Evolutionary conservation across 1,140 invertebrate species (phyloP).

Genomic region (Catajapyx aquilonaris): DNA sequence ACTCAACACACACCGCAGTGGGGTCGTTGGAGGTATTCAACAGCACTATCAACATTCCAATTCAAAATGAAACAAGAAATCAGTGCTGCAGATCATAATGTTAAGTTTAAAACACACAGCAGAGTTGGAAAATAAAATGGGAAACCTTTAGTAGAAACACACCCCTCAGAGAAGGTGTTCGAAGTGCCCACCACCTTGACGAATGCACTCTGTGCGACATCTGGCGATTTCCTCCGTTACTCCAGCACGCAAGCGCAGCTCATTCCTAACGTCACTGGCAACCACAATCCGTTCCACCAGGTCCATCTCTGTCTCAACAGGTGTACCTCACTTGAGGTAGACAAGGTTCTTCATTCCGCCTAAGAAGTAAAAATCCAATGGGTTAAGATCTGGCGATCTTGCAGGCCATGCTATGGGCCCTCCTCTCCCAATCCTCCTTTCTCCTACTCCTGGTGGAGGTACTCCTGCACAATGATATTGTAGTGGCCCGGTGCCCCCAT

Average conservation of each 20-base stretch:
- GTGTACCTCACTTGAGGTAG: background rate
- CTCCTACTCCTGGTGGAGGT: slow-evolving; percentile 4
- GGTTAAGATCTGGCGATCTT: too few relatives aligned
- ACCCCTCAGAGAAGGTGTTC: background rate
- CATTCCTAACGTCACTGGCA: background rate
- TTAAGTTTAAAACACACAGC: too few relatives aligned
- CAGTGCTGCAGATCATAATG: too few relatives aligned
- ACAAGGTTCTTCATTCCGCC: slow-evolving; percentile 3
- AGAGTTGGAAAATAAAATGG: too few relatives aligned
- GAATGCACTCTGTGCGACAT: background rate
- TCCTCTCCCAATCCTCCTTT: slow-evolving; percentile 8
- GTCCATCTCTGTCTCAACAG: too few relatives aligned
- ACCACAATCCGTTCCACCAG: background rate
- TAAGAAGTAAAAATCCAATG: slow-evolving; percentile 9
- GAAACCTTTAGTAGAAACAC: too few relatives aligned
- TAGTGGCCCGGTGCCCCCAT: slow-evolving; percentile 7
- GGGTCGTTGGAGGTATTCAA: too few relatives aligned
- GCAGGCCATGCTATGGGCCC: slow-evolving; percentile 9
- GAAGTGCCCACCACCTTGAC: background rate
- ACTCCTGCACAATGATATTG: slow-evolving; percentile 3
- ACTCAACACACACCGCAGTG: too few relatives aligned
- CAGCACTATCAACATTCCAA: too few relatives aligned
- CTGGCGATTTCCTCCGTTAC: background rate
- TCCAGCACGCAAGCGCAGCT: background rate
- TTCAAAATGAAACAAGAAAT: too few relatives aligned